Percentiles rank a stretch among this genome's conserved stretches.
Conservation (phyloP, 1,140 invertebrate genomes). For the Campodea augens region DNA sequence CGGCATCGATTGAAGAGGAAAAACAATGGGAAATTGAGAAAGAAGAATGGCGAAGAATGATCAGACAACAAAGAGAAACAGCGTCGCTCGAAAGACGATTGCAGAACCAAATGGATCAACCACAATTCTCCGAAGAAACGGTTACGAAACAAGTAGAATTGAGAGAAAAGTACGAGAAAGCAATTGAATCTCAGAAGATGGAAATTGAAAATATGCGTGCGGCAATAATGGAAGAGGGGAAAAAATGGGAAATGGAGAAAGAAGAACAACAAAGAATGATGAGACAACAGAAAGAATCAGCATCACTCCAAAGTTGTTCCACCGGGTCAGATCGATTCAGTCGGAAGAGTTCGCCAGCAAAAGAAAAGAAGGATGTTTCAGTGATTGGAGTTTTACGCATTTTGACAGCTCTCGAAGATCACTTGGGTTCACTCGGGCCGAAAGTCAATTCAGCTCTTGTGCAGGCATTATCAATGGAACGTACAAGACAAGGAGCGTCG, state of each 20-base stretch:
- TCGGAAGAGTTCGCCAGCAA: background rate
- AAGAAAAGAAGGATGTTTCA: background rate
- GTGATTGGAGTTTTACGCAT: slow-evolving; percentile 47
- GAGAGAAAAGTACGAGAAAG: slow-evolving; percentile 18
- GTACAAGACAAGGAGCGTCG: slow-evolving; percentile 41
- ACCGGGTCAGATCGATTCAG: background rate
- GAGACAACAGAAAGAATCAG: slow-evolving; percentile 9
- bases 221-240: slow-evolving; percentile 8
- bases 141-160: slow-evolving; percentile 32
- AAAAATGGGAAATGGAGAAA: slow-evolving; percentile 8
- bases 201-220: slow-evolving; percentile 4
- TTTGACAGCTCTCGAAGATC: slow-evolving; percentile 55
- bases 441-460: slow-evolving; percentile 50
- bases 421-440: slow-evolving; percentile 56
- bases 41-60: slow-evolving; percentile 19
- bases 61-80: slow-evolving; percentile 8
- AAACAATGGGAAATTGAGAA: slow-evolving; percentile 9
- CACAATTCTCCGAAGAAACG: slow-evolving; percentile 40
- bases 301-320: slow-evolving; percentile 3
- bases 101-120: too few species aligned
- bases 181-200: slow-evolving; percentile 4
- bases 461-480: slow-evolving; percentile 53
- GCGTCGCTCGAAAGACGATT: too few species aligned
- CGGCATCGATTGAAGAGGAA: slow-evolving; percentile 7
- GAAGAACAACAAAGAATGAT: slow-evolving; percentile 19